Conservation (phyloP, 2,888 invertebrate genomes). For the Diarsia dahlii region DNA sequence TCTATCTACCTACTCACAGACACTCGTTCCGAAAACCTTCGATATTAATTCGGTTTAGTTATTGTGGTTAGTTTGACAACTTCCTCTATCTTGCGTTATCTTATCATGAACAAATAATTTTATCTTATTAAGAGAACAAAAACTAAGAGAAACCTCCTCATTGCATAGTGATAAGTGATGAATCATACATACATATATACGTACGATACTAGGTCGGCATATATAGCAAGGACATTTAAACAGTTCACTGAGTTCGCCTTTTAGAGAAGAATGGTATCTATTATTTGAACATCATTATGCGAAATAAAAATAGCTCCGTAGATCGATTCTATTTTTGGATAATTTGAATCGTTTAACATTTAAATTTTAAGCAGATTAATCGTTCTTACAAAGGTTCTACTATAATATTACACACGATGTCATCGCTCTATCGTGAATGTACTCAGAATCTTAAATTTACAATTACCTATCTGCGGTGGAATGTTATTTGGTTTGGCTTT, state of each 20-base stretch:
- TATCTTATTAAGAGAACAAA: conserved; percentile 11
- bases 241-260: not conserved
- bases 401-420: not conserved
- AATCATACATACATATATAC: conserved; percentile 16
- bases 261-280: not conserved
- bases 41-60: not conserved
- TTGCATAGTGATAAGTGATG: conserved; percentile 23
- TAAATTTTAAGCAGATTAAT: not conserved
- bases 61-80: not conserved
- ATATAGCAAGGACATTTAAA: conserved; percentile 21
- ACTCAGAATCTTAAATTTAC: not conserved
- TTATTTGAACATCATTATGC: conserved; percentile 2
- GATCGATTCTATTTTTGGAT: not conserved
- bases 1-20: not conserved
- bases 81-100: conserved; percentile 9
- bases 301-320: not conserved
- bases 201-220: not conserved
- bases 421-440: not conserved
- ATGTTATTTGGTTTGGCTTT: not conserved
- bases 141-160: conserved; percentile 22
- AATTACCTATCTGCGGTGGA: not conserved
- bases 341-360: not conserved
- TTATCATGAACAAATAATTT: conserved; percentile 13
- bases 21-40: not conserved
- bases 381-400: not conserved